These are phyloP conservation scores for Alauda arvensis DNA, from an alignment of 2,797 vertebrate species.

Conservation along the genomic window DNA sequence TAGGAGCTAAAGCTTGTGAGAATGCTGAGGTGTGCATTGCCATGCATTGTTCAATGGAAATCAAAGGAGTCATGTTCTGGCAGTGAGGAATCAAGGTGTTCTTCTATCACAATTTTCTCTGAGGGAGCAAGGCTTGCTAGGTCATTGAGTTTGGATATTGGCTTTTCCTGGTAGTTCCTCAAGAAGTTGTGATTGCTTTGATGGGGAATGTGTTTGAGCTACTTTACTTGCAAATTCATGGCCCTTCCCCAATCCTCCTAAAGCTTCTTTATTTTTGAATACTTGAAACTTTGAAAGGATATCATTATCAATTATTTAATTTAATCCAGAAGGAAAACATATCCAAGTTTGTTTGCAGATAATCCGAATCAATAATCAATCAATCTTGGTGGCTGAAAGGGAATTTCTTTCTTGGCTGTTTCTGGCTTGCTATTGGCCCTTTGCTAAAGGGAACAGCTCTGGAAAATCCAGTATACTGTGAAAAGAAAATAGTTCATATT, in stretches of 20 bases:
- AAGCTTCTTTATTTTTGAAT: not conserved
- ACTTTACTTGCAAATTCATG: not conserved
- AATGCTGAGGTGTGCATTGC: not conserved
- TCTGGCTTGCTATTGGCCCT: not conserved
- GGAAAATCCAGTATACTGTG: not conserved
- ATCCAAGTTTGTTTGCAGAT: not conserved
- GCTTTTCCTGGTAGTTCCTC: not conserved
- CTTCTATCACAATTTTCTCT: rapidly evolving
- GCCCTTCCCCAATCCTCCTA: not conserved
- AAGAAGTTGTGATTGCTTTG: not conserved
- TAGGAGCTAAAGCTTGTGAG: not conserved
- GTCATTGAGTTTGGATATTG: not conserved
- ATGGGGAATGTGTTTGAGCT: not conserved
- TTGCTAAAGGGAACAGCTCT: not conserved
- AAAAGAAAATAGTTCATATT: not conserved
- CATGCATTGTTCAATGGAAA: rapidly evolving
- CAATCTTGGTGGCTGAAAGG: not conserved
- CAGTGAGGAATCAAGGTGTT: not conserved
- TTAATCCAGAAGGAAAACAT: not conserved
- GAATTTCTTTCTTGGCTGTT: not conserved
- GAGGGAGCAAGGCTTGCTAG: not conserved
- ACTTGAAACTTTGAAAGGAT: not conserved
- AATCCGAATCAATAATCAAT: not conserved
- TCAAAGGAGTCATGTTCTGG: not conserved
- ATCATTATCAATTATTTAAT: not conserved